Conservation (phyloP, 2,113 vertebrate species). For the Macheiramphus alcinus region DNA sequence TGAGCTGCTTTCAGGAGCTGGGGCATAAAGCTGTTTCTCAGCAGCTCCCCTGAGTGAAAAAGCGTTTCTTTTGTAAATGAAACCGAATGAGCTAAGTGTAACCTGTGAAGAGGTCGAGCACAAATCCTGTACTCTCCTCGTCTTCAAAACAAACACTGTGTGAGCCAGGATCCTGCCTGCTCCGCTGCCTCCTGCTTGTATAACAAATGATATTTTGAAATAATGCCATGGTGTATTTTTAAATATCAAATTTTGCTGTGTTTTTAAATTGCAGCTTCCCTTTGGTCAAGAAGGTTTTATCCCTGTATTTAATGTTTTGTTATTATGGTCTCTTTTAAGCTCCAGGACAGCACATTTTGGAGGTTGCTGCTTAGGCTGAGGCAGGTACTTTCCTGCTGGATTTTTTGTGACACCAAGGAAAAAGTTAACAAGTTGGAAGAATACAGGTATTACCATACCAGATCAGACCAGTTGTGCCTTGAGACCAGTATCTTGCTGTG, state of each 20-base stretch:
- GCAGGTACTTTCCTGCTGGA: background rate
- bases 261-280: constrained; percentile 48
- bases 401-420: background rate
- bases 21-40: background rate
- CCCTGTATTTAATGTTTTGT: background rate
- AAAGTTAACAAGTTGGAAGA: background rate
- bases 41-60: background rate
- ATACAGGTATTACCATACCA: background rate
- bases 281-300: constrained; percentile 8
- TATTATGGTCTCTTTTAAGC: background rate
- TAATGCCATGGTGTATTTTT: constrained; percentile 39
- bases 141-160: background rate
- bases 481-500: background rate
- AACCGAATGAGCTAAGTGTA: constrained; percentile 1
- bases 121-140: background rate
- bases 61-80: background rate
- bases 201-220: constrained; percentile 45
- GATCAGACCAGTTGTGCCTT: background rate
- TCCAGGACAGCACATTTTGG: background rate
- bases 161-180: background rate
- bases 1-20: background rate
- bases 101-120: background rate
- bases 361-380: background rate
- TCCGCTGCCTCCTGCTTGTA: background rate
- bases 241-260: constrained; percentile 60